phyloP scores from a whole-genome alignment of 2,113 vertebrate species.

The Charadrius vociferus region DNA sequence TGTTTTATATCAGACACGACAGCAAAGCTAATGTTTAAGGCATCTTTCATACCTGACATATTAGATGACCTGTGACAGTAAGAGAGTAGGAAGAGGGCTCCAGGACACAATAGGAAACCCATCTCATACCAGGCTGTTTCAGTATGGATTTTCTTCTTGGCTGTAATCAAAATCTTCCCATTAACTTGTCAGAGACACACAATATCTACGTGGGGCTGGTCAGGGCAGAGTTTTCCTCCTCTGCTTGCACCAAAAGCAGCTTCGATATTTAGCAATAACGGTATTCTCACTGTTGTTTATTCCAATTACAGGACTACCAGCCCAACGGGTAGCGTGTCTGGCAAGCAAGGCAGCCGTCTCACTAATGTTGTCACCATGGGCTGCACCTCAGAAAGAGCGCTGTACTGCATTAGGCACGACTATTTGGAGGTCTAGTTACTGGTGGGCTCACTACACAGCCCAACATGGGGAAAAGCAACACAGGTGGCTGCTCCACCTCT shows the following conservation, averaged over 20 bases:
- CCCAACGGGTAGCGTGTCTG: not conserved
- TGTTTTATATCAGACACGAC: not conserved
- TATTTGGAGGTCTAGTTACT: conserved; percentile 1
- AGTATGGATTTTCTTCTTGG: not conserved
- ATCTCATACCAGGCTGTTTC: not conserved
- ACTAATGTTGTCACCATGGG: not conserved
- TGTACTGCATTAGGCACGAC: not conserved
- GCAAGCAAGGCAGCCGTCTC: not conserved
- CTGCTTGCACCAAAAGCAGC: not conserved
- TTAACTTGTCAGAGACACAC: not conserved
- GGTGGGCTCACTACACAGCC: not conserved
- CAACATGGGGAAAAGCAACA: not conserved
- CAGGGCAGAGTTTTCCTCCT: not conserved
- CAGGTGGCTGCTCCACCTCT: not conserved
- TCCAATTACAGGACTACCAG: not conserved
- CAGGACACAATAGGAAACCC: not conserved
- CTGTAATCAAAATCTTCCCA: not conserved
- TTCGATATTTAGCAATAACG: not conserved
- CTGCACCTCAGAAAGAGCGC: not conserved
- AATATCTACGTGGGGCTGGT: not conserved
- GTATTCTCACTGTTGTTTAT: conserved; percentile 12
- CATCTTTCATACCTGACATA: not conserved
- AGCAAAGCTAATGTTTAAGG: not conserved
- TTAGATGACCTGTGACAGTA: not conserved
- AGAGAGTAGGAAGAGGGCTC: not conserved